A percentile compares a stretch with the other conserved stretches of the same genome.
These are phyloP conservation scores for Ectobius pallidus DNA, from an alignment of 2,888 invertebrate species.

Conservation along the genomic window DNA sequence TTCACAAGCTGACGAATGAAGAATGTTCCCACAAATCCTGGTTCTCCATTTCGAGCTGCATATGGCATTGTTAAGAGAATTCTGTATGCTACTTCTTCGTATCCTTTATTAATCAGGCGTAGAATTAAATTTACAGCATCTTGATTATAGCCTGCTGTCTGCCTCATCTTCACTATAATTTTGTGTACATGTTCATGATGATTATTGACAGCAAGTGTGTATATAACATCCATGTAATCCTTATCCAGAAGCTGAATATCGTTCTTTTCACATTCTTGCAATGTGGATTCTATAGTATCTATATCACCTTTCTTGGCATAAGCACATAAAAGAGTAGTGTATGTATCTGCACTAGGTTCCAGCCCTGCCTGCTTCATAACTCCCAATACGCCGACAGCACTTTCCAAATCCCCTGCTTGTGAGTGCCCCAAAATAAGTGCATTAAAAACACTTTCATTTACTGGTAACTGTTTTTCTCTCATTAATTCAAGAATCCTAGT, in stretches of 20 bases:
- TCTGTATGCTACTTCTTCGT: conserved; percentile 68
- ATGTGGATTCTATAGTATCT: conserved; percentile 61
- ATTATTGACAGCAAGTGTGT: conserved; percentile 68
- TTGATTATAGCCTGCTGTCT: conserved; percentile 73
- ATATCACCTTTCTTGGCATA: conserved; percentile 81
- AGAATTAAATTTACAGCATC: conserved; percentile 76
- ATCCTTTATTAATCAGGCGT: conserved; percentile 72
- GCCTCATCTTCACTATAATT: conserved; percentile 58
- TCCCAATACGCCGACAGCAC: conserved; percentile 75
- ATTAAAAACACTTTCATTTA: conserved; percentile 84
- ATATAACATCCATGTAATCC: conserved; percentile 76
- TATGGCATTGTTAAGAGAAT: conserved; percentile 65
- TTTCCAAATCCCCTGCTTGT: conserved; percentile 77
- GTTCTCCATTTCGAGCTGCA: conserved; percentile 57
- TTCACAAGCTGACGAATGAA: conserved; percentile 75
- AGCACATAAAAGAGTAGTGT: conserved; percentile 74
- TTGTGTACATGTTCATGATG: conserved; percentile 68
- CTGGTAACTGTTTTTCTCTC: conserved; percentile 77
- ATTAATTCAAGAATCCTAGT: conserved; percentile 84
- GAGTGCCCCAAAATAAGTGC: conserved; percentile 86
- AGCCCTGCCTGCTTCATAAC: conserved; percentile 82
- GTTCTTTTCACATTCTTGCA: conserved; percentile 67
- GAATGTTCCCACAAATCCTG: conserved; percentile 64
- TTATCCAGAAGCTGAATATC: conserved; percentile 72
- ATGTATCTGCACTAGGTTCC: conserved; percentile 78